These are phyloP conservation scores for Cassiopea andromeda DNA, from an alignment of 30 jellyfish, hydroid and myxozoan species.

Conservation along the genomic window DNA sequence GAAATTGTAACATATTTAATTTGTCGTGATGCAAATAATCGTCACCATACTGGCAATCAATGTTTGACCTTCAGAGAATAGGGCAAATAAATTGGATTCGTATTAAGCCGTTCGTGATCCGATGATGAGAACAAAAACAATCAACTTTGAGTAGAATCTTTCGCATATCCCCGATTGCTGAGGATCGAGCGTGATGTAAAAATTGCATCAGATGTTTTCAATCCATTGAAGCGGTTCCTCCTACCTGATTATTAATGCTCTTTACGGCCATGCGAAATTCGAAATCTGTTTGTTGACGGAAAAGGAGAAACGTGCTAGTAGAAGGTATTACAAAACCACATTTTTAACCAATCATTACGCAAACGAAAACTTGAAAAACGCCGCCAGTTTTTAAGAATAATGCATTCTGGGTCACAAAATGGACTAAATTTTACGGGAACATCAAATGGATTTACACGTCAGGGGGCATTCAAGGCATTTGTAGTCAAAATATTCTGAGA, in stretches of 20 bases:
- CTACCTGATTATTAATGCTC: constrained; percentile 44
- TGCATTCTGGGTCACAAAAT: constrained; percentile 18
- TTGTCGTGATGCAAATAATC: not conserved
- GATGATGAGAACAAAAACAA: constrained; percentile 35
- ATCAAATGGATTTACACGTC: not conserved
- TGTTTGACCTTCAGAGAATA: not conserved
- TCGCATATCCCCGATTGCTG: constrained; percentile 19
- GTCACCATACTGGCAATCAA: not conserved
- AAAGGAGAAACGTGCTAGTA: constrained; percentile 8
- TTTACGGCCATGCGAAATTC: not conserved
- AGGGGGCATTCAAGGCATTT: not conserved
- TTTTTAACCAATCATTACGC: not conserved
- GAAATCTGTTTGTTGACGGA: constrained; percentile 10
- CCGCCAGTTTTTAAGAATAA: not conserved
- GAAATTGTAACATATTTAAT: too few relatives aligned
- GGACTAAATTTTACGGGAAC: constrained; percentile 7
- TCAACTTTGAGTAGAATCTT: constrained; percentile 5
- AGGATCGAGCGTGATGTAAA: constrained; percentile 29
- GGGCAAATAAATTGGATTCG: constrained; percentile 31
- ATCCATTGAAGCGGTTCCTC: constrained; percentile 25
- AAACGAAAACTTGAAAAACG: constrained; percentile 2
- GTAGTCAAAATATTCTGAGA: too few relatives aligned
- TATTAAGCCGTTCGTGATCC: constrained; percentile 25
- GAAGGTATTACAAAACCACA: constrained; percentile 5
- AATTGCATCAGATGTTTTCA: constrained; percentile 19